Conservation (phyloP, 23 tunicate species). For the Halocynthia roretzi region DNA sequence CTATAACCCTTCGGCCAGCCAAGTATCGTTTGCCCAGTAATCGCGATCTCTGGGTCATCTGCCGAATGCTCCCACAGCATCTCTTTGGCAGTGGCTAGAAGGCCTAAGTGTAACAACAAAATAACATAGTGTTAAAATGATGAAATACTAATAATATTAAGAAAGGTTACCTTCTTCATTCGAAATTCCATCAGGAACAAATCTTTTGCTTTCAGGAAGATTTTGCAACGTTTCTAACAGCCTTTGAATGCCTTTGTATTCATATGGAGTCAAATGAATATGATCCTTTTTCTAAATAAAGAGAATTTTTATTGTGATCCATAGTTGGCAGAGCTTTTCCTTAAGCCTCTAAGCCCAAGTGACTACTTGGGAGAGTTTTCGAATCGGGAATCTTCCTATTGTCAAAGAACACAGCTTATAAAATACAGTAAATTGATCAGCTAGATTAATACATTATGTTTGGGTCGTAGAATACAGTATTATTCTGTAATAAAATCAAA, state of each 20-base stretch:
- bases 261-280: constrained; percentile 77
- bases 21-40: constrained; percentile 68
- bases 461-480: too few species aligned
- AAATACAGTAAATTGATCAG: too few species aligned
- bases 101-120: background rate
- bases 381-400: too few species aligned
- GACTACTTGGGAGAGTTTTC: too few species aligned
- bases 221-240: constrained; percentile 51
- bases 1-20: constrained; percentile 43
- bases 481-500: too few species aligned
- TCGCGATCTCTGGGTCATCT: constrained; percentile 57
- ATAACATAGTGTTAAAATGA: background rate
- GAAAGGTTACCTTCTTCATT: constrained; percentile 23
- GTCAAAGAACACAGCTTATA: too few species aligned
- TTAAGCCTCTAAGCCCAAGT: too few species aligned
- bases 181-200: constrained; percentile 61
- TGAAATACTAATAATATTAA: background rate
- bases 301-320: too few species aligned
- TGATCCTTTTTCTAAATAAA: constrained; percentile 2
- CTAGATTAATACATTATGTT: too few species aligned
- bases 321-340: too few species aligned
- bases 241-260: constrained; percentile 61
- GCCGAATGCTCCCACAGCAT: constrained; percentile 47
- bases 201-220: constrained; percentile 27
- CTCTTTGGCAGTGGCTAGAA: constrained; percentile 50